Conservation (phyloP, 2,888 invertebrate genomes). For the Tetheella fluctuosa region DNA sequence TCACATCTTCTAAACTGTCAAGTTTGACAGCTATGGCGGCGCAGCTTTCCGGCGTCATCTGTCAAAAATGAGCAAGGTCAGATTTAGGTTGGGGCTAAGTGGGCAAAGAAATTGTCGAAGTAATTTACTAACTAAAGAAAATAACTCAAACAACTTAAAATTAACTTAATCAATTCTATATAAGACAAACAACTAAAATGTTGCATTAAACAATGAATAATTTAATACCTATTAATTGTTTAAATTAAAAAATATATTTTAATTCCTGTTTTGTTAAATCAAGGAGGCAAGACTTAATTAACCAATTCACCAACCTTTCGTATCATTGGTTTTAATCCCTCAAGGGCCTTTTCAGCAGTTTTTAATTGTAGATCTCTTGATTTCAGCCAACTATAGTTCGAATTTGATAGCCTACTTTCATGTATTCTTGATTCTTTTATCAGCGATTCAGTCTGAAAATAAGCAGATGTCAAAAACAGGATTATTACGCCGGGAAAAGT, state of each 20-base stretch:
- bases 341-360: conserved; percentile 35
- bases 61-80: conserved; percentile 22
- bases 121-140: too few species aligned
- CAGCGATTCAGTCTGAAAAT: conserved; percentile 47
- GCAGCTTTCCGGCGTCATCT: conserved; percentile 66
- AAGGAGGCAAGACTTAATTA: too few species aligned
- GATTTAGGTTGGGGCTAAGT: not conserved
- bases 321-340: conserved; percentile 46
- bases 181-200: too few species aligned
- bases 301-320: conserved; percentile 51
- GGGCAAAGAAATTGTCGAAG: too few species aligned
- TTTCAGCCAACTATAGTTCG: conserved; percentile 57
- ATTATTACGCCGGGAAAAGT: too few species aligned
- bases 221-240: too few species aligned
- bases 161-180: too few species aligned
- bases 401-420: conserved; percentile 30
- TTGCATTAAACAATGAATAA: too few species aligned
- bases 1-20: conserved; percentile 45
- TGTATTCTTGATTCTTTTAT: conserved; percentile 39
- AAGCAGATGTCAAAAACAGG: too few species aligned
- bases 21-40: conserved; percentile 63
- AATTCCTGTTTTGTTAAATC: too few species aligned
- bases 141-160: too few species aligned
- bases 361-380: conserved; percentile 33
- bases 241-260: too few species aligned